Percentiles rank a stretch among this genome's conserved stretches.
phyloP scores from a whole-genome alignment of 1,140 invertebrate species.

The Glossosoma conforme region DNA sequence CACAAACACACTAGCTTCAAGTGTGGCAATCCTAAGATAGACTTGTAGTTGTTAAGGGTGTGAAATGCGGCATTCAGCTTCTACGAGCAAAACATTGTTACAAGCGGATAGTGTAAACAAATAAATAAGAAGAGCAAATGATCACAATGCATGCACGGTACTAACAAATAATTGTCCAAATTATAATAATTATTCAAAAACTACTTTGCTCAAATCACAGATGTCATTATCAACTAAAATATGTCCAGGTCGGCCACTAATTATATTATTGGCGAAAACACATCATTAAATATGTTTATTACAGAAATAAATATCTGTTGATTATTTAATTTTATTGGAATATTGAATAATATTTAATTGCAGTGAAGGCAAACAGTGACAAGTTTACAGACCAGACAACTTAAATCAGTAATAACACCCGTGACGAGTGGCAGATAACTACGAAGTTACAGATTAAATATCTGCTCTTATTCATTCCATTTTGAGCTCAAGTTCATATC shows the following conservation, averaged over 20 bases:
- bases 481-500: conserved; percentile 15
- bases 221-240: conserved; percentile 30
- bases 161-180: conserved; percentile 15
- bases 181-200: conserved; percentile 14
- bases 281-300: no score
- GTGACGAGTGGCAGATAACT: conserved; percentile 17
- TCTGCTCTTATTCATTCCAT: conserved; percentile 17
- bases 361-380: no score
- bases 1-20: not conserved
- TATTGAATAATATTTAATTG: no score
- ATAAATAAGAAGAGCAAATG: conserved; percentile 16
- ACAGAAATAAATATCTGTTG: no score
- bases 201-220: conserved; percentile 28
- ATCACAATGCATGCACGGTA: conserved; percentile 23
- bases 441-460: conserved; percentile 11
- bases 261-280: not conserved
- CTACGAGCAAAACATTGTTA: conserved; percentile 1
- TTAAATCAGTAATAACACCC: no score
- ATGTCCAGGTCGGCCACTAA: conserved; percentile 2
- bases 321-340: no score
- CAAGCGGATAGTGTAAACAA: not conserved
- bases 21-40: not conserved
- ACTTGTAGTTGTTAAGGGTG: no score
- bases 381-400: not conserved
- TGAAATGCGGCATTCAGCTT: conserved; percentile 20